These are phyloP conservation scores for Brachionus paranguensis DNA, from an alignment of 1,140 invertebrate genomes.

Conservation along the genomic window DNA sequence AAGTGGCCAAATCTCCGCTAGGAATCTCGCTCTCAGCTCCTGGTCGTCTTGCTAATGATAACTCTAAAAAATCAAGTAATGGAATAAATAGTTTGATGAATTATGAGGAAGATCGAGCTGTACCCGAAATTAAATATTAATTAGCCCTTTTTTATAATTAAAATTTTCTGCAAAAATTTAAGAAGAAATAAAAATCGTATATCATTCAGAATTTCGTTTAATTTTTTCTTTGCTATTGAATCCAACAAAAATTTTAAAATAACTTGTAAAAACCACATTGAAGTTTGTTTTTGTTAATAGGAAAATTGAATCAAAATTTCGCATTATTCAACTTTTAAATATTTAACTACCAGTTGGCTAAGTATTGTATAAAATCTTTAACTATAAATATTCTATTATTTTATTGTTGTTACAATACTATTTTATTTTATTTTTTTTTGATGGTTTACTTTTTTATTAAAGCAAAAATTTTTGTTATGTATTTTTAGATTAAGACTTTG, in stretches of 20 bases:
- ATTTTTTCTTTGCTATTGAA: not conserved
- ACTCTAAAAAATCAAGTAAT: not conserved
- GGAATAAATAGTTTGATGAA: not conserved
- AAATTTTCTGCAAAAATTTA: not conserved
- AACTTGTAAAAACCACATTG: not conserved
- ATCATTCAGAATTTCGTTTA: not conserved
- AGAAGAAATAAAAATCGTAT: not conserved
- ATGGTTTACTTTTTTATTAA: not conserved
- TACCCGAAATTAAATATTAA: not conserved
- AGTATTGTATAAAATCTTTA: not conserved
- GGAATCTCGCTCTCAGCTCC: slow-evolving; percentile 28
- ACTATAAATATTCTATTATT: not conserved
- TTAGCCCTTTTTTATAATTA: not conserved
- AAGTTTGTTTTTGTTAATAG: not conserved
- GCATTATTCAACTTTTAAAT: not conserved
- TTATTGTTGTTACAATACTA: not conserved
- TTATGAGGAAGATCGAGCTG: not conserved
- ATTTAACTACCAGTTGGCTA: not conserved
- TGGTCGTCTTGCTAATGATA: not conserved
- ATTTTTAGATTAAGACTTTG: not conserved
- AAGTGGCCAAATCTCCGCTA: not conserved
- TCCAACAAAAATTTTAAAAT: not conserved
- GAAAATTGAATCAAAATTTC: not conserved
- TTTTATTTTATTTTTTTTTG: not conserved
- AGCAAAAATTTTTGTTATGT: not conserved